These are phyloP conservation scores for Littorina saxatilis DNA, from an alignment of 1,140 invertebrate genomes.

Conservation along the genomic window DNA sequence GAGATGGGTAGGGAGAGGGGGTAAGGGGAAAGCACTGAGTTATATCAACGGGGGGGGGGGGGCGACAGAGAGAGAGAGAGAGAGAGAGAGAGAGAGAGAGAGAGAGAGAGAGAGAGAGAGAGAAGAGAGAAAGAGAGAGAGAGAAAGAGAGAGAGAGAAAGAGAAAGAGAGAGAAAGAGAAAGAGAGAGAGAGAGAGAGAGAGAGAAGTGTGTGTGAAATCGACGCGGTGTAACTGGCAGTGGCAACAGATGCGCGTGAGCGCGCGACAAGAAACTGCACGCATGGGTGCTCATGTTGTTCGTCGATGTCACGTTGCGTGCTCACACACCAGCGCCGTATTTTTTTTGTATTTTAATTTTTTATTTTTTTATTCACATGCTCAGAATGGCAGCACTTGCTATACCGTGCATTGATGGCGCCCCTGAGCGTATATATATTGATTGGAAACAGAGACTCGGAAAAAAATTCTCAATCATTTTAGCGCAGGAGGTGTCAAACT, in stretches of 20 bases:
- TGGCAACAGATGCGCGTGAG: too few relatives aligned
- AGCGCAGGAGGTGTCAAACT: too few relatives aligned
- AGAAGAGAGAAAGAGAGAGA: conserved; percentile 4
- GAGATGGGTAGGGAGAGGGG: too few relatives aligned
- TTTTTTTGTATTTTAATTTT: too few relatives aligned
- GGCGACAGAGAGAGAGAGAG: background rate
- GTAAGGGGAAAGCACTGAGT: background rate
- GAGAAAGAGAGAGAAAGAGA: background rate
- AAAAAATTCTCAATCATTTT: too few relatives aligned
- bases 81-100: background rate
- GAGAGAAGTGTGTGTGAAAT: background rate
- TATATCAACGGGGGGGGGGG: background rate
- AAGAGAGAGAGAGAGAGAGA: background rate
- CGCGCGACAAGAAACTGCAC: background rate
- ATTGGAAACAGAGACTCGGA: too few relatives aligned
- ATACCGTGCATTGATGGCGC: too few relatives aligned
- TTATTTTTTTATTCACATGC: too few relatives aligned
- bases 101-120: background rate
- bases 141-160: background rate
- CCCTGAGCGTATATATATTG: too few relatives aligned
- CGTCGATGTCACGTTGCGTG: conserved; percentile 13
- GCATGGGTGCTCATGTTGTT: conserved; percentile 23
- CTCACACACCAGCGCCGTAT: background rate
- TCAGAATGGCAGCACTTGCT: too few relatives aligned
- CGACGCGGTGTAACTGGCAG: background rate